These are phyloP conservation scores for Perizoma affinitatum DNA, from an alignment of 2,888 invertebrate species.

Conservation along the genomic window DNA sequence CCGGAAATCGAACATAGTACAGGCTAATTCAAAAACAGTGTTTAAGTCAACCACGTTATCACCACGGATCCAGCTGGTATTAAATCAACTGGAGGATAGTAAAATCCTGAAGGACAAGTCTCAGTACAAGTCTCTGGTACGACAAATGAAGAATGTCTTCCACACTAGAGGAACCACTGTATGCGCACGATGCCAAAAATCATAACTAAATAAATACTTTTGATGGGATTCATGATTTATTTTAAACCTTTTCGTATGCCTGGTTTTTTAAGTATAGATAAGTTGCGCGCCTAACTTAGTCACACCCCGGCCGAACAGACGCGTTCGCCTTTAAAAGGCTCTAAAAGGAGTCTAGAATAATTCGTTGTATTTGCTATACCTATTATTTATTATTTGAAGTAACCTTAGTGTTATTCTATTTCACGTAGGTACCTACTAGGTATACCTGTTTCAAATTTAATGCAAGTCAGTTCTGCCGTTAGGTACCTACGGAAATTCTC, in stretches of 20 bases:
- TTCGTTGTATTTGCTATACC: too few species aligned
- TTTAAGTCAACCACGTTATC: slow-evolving; percentile 45
- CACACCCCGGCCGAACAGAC: too few species aligned
- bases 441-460: too few species aligned
- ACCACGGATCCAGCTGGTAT: slow-evolving; percentile 51
- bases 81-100: slow-evolving; percentile 52
- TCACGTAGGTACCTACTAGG: too few species aligned
- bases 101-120: slow-evolving; percentile 49
- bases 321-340: too few species aligned
- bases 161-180: slow-evolving; percentile 43
- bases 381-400: too few species aligned
- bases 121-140: slow-evolving; percentile 45
- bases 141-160: slow-evolving; percentile 54
- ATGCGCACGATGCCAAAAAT: slow-evolving; percentile 48
- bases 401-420: too few species aligned
- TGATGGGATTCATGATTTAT: slow-evolving; percentile 9
- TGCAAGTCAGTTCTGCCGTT: too few species aligned
- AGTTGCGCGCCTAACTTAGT: too few species aligned
- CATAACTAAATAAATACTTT: slow-evolving; percentile 8
- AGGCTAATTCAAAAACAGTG: slow-evolving; percentile 9
- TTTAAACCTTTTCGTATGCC: background rate
- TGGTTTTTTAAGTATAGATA: too few species aligned
- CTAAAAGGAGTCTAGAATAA: too few species aligned
- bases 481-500: too few species aligned
- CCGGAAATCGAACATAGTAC: slow-evolving; percentile 19